A percentile compares a stretch with the other conserved stretches of the same genome.
phyloP scores from a whole-genome alignment of 2,888 invertebrate species.

The Sphaeridia pumilis region DNA sequence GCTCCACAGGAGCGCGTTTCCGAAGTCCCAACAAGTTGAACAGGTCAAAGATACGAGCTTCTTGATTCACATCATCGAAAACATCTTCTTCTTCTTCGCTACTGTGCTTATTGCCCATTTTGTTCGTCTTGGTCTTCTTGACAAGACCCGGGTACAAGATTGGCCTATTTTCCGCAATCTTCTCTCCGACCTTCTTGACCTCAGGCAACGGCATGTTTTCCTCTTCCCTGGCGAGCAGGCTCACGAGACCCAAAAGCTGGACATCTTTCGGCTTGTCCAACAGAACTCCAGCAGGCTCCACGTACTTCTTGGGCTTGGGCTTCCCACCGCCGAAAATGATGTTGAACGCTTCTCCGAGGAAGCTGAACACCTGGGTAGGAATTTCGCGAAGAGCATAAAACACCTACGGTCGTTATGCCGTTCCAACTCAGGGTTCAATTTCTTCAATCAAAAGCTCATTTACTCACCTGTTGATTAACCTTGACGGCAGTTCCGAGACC shows the following conservation, averaged over 20 bases:
- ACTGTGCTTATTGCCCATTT: not conserved
- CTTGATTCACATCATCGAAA: not conserved
- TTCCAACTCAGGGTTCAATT: not conserved
- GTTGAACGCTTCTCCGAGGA: constrained; percentile 16
- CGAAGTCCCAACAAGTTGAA: constrained; percentile 7
- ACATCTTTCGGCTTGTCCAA: constrained; percentile 1
- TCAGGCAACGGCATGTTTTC: constrained; percentile 1
- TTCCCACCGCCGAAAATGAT: constrained; percentile 13
- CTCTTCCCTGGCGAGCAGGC: constrained; percentile 8
- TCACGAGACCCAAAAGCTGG: constrained; percentile 12
- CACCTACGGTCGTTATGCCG: constrained; percentile 1
- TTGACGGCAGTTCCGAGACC: constrained; percentile 19
- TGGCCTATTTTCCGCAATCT: not conserved
- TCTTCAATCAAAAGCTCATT: not conserved
- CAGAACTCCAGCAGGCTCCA: constrained; percentile 8
- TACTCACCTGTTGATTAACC: constrained; percentile 20
- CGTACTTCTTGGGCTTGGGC: not conserved
- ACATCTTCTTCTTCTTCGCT: constrained; percentile 1
- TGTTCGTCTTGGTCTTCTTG: not conserved
- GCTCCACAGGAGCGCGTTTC: no score
- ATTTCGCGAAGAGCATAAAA: not conserved
- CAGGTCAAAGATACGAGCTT: constrained; percentile 9
- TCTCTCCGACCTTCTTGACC: not conserved
- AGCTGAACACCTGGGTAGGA: constrained; percentile 15
- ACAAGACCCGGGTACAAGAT: not conserved